Conservation (phyloP, 2,888 invertebrate species). For the Ctenicera cuprea region DNA sequence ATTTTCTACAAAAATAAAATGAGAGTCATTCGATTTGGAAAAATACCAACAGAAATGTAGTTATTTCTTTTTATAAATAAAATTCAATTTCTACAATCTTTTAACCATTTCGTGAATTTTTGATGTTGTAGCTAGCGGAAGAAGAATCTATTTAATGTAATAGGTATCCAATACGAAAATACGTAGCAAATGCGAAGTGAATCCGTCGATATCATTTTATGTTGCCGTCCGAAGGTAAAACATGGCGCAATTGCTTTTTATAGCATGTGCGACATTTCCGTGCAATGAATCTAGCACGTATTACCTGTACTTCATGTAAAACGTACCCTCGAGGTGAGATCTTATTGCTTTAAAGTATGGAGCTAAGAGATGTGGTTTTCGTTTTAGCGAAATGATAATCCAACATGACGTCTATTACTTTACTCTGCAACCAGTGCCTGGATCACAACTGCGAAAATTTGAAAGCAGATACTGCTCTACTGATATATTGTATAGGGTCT, state of each 20-base stretch:
- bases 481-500: conserved; percentile 29
- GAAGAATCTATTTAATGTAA: no score
- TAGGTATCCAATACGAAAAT: background rate
- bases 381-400: conserved; percentile 37
- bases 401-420: conserved; percentile 33
- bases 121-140: no score
- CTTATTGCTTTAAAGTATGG: conserved; percentile 36
- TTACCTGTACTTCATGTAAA: conserved; percentile 32
- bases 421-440: conserved; percentile 25
- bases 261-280: conserved; percentile 24
- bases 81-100: no score
- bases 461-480: conserved; percentile 37
- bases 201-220: background rate
- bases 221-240: background rate
- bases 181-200: background rate
- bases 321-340: conserved; percentile 27
- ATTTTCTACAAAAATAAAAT: no score
- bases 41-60: no score
- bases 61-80: no score
- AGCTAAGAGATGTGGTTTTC: conserved; percentile 37
- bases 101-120: no score
- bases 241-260: conserved; percentile 19
- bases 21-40: no score
- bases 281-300: conserved; percentile 27
- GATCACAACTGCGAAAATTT: conserved; percentile 36